Base-by-base conservation (phyloP, 2,888 invertebrate species). In the Panorpa germanica region DNA sequence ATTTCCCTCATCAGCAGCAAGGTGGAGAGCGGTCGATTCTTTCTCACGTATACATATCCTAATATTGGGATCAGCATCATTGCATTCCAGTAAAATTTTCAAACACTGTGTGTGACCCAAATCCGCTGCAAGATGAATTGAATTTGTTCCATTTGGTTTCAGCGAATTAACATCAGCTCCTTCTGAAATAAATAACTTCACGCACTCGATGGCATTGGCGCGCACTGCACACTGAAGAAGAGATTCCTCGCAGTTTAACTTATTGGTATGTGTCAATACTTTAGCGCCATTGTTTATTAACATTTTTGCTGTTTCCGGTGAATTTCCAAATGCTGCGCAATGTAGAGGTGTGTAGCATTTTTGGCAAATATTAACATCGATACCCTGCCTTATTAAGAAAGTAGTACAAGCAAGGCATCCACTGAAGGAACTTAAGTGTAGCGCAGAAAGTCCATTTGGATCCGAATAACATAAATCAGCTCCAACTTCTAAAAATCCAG, bases 241-340 rank as follows among this genome's bases (percentile, higher is more conserved):
- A 14, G 76, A 76, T 44, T 81, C 81, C 45, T 76, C 75, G 43
- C 69, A 69, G 43, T 70, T 67, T n/a, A 50, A 55, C 4, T 65
- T 65, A 40, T 62, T 73, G 14, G 68, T 70, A 23, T 75, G 69
- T 32, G 72, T 59, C 36, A 67, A 64, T 27, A 81, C 68, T 36
- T 67, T 63, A 30, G 81, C 72, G 12, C 74, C 75, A 37, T 65
- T 65, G 37, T 66, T 67, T 36, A 86, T 63, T 35, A 90, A 64
- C 45, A 82, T 65, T 51, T 70, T 71, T 32, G 80, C 75, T 9
- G 82, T 81, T 44, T 77, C 72, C 30, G 73, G 66, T 36, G 83
- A 74, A 46, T 86, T 81, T 9, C 86, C 82, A 53, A 85, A 83
- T 18, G 86, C 85, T 9, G 88, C 82, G 48, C 82, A 85, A 51